Base-by-base conservation (phyloP, 2,888 invertebrate genomes). In the Phyto melanocephala region DNA sequence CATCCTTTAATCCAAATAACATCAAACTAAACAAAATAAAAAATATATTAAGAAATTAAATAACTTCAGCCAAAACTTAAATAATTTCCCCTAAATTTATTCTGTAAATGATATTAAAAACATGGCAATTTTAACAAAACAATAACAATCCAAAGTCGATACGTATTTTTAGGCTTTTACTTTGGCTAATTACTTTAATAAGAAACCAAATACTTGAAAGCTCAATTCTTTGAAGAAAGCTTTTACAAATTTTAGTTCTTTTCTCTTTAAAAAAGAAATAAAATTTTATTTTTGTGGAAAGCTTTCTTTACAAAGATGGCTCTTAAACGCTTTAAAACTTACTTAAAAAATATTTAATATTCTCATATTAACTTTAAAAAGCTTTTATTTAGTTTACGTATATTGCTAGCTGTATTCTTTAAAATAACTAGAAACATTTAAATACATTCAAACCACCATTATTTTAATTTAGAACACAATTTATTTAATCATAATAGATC, bases 111-210 rank as follows among this genome's bases (percentile, higher is more conserved):
- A 22, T 42, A 60, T 50, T 58, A 50, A 83, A 42, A 63, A 84
- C n/a, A n/a, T n/a, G n/a, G n/a, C n/a, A n/a, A n/a, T n/a, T n/a
- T n/a, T n/a, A 83, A 83, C 85, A 85, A 85, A 62, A 86, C 85
- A 86, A 85, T 87, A 86, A 81, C 80, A 87, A 85, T 90, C 90
- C 90, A 90, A 90, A 90, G 90, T 90, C 90, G 88, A 90, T 90
- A 90, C 90, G 90, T 90, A 90, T 90, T 90, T 90, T 90, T 90
- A 90, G 90, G 90, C 90, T 90, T 89, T 88, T 86, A 85, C 63
- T 65, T 82, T 82, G 82, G 82, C 82, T 82, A 75, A 45, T 42
- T 22, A 15, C n/a, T 33, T n/a, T 28, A 37, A 40, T 13, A 65
- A 62, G 40, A 60, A 78, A 45, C 37, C 79, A 79, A 70, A 58